phyloP scores from a whole-genome alignment of 2,888 invertebrate species.

The Phortica okadai region DNA sequence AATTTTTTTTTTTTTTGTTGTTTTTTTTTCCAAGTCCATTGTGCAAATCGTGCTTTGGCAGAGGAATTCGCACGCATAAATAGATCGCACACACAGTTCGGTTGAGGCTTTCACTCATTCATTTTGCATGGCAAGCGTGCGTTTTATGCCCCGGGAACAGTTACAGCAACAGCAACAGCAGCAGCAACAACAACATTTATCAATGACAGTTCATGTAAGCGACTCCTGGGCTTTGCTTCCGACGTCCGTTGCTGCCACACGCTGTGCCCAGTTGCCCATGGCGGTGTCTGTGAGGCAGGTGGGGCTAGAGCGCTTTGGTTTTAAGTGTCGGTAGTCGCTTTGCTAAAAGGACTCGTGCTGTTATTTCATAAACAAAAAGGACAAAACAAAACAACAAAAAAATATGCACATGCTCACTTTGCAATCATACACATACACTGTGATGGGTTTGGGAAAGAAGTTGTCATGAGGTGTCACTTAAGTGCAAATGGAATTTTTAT shows the following conservation, averaged over 20 bases:
- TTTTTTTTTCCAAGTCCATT: background rate
- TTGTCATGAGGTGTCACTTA: background rate
- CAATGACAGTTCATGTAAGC: conserved; percentile 28
- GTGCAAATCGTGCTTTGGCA: conserved; percentile 15
- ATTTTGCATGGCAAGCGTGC: conserved; percentile 9
- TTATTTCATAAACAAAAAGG: background rate
- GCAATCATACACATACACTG: background rate
- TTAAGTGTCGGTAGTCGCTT: too few relatives aligned
- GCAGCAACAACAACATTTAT: conserved; percentile 20
- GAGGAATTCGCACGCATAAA: conserved; percentile 26
- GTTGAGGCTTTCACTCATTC: background rate
- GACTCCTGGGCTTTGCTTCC: conserved; percentile 1
- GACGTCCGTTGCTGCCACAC: background rate
- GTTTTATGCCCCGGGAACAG: background rate
- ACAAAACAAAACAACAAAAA: background rate
- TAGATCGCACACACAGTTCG: conserved; percentile 1
- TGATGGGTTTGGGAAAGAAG: background rate
- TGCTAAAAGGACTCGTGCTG: background rate
- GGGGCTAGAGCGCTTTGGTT: background rate
- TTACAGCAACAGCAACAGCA: background rate
- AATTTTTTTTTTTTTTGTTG: background rate
- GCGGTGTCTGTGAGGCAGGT: background rate
- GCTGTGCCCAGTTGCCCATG: conserved; percentile 1
- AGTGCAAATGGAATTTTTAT: conserved; percentile 29
- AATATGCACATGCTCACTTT: background rate